Conservation (phyloP, 2,888 invertebrate genomes). For the Ernsta delagoae region DNA sequence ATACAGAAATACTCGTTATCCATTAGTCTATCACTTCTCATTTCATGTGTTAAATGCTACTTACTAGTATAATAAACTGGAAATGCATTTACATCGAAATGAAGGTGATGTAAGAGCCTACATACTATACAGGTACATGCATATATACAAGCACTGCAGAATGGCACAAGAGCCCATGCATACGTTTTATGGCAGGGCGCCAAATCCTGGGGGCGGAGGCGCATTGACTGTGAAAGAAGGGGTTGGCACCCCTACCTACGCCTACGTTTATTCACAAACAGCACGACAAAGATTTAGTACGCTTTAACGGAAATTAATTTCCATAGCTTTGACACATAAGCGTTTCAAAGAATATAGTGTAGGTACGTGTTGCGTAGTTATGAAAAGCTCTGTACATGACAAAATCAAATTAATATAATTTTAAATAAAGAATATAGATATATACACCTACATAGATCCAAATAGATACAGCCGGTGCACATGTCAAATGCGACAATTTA, state of each 20-base stretch:
- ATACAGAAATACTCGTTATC: no score
- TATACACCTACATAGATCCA: no score
- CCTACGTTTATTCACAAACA: constrained; percentile 23
- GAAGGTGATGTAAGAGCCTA: neutral
- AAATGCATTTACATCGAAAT: neutral
- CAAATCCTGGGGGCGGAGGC: constrained; percentile 31
- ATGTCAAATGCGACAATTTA: no score
- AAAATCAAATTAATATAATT: no score
- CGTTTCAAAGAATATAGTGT: neutral
- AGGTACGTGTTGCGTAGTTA: no score
- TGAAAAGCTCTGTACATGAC: no score
- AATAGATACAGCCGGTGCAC: no score
- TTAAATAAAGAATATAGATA: no score
- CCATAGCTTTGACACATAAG: constrained; percentile 5
- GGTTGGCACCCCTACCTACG: constrained; percentile 1
- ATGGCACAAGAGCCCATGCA: constrained; percentile 6
- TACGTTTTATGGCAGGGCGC: constrained; percentile 26
- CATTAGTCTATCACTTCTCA: no score
- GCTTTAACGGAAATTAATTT: constrained; percentile 17
- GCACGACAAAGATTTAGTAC: constrained; percentile 20
- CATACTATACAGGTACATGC: no score
- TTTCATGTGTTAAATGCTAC: neutral
- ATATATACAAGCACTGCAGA: constrained; percentile 30
- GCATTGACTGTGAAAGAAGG: constrained; percentile 20
- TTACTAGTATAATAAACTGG: neutral